These are phyloP conservation scores for Ageneiosus marmoratus DNA, from an alignment of 2,113 vertebrate genomes.

Conservation along the genomic window DNA sequence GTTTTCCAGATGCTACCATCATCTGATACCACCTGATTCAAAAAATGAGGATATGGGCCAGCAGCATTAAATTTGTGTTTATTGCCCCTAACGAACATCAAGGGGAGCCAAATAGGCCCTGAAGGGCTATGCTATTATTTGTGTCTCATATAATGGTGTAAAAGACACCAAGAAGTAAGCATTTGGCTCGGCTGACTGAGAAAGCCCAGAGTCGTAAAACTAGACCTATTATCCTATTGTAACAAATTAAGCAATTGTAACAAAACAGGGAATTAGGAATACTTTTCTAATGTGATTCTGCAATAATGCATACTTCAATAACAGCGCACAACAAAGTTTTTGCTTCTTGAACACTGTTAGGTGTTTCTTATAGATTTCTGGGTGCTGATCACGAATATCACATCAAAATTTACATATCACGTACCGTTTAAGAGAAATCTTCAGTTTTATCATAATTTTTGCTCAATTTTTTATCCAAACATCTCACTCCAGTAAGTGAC, in stretches of 20 bases:
- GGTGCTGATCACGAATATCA: no score
- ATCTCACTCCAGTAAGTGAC: no score
- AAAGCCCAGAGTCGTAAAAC: background rate
- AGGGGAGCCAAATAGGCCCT: constrained; percentile 51
- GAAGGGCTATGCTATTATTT: constrained; percentile 40
- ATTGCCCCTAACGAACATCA: constrained; percentile 50
- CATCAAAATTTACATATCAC: no score
- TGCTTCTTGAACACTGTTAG: no score
- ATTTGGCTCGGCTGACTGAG: background rate
- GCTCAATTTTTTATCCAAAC: no score
- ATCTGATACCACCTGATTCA: constrained; percentile 22
- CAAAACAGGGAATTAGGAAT: background rate
- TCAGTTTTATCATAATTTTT: no score
- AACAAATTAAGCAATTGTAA: background rate
- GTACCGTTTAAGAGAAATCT: no score
- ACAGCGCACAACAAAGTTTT: no score
- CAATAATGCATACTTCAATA: background rate
- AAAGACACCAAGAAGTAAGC: constrained; percentile 29
- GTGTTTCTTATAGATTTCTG: no score
- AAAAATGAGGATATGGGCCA: constrained; percentile 46
- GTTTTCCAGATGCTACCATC: constrained; percentile 48
- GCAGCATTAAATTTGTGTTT: constrained; percentile 50
- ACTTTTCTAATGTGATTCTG: background rate
- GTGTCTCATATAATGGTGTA: constrained; percentile 16
- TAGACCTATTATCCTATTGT: background rate